Evolutionary conservation across 2,113 vertebrate genomes (phyloP), one percentile per base, ranked within the genome.

Genomic region (Varanus komodoensis): DNA sequence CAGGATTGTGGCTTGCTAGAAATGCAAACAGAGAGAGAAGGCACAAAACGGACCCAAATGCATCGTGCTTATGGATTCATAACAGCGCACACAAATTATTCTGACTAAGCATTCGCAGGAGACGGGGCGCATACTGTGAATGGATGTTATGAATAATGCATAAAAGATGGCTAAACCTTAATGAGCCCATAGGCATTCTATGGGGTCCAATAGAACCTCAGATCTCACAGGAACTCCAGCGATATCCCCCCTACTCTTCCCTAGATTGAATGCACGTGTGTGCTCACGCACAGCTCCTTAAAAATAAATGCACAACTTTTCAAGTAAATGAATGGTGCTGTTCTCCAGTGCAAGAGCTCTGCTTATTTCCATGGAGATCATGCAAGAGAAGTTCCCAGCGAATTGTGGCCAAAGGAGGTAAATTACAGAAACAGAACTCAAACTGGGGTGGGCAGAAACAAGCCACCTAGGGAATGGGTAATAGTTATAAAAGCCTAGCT

Each of bases 61-160:
- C 95, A 96, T 95, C 96, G 94, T 93, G 91, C 96, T 96, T 97
- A 97, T 92, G 96, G 95, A 91, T 96, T 97, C 96, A 97, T 97
- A 97, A 97, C 97, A 97, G 92, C 95, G 94, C 95, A 97, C 97
- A 96, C 96, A 97, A 98, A 97, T 97, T 93, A 96, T 92, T 96
- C 96, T 96, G 95, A 96, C 97, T 97, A 97, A 97, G 97, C 97
- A 97, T 96, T 96, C 96, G 92, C 96, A 95, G 90, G 97, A 97
- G 97, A 97, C 92, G 79, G 96, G 93, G 93, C 86, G 78, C 97
- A 96, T 73, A 94, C 97, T 98, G 97, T 96, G 97, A 97, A 96
- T 96, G 95, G 96, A 95, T 96, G 96, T 97, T 96, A 97, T 97
- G 97, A 97, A 98, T 97, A 97, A 98, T 98, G 95, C 96, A 98